Evolutionary conservation across 2,888 invertebrate species (phyloP).

Genomic region (Eupsilia transversa): DNA sequence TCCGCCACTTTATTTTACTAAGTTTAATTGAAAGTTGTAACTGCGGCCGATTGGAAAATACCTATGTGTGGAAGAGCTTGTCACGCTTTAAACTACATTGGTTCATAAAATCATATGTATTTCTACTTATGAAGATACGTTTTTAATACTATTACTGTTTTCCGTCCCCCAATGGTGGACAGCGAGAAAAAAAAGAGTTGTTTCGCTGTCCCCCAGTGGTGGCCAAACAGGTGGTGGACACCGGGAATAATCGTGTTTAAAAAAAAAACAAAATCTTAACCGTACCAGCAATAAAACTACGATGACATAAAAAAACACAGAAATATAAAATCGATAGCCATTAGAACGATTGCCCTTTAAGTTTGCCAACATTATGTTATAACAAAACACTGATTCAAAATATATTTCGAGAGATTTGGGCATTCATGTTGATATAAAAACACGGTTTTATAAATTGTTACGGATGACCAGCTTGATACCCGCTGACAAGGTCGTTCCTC

Average conservation of each 20-base stretch:
- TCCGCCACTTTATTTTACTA: conserved; percentile 26
- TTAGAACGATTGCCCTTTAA: conserved; percentile 63
- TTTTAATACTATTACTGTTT: background rate
- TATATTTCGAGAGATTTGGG: conserved; percentile 28
- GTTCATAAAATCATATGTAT: background rate
- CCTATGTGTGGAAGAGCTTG: background rate
- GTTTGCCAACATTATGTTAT: conserved; percentile 41
- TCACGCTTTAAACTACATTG: background rate
- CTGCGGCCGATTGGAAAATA: background rate
- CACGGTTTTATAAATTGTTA: conserved; percentile 26
- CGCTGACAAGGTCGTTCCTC: conserved; percentile 40
- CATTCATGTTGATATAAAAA: conserved; percentile 23
- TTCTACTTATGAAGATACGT: background rate
- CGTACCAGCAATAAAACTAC: conserved; percentile 40
- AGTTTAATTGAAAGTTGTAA: conserved; percentile 6
- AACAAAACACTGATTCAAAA: conserved; percentile 44
- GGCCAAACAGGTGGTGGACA: too few species aligned
- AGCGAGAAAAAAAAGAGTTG: too few species aligned
- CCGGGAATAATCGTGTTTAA: too few species aligned
- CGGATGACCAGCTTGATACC: conserved; percentile 21
- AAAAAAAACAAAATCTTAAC: conserved; percentile 31
- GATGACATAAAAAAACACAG: conserved; percentile 44
- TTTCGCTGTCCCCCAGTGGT: too few species aligned
- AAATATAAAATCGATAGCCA: conserved; percentile 67
- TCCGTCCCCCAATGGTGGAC: too few species aligned